Base-by-base conservation (phyloP, 1,140 invertebrate genomes). In the Lepidurus couesii region DNA sequence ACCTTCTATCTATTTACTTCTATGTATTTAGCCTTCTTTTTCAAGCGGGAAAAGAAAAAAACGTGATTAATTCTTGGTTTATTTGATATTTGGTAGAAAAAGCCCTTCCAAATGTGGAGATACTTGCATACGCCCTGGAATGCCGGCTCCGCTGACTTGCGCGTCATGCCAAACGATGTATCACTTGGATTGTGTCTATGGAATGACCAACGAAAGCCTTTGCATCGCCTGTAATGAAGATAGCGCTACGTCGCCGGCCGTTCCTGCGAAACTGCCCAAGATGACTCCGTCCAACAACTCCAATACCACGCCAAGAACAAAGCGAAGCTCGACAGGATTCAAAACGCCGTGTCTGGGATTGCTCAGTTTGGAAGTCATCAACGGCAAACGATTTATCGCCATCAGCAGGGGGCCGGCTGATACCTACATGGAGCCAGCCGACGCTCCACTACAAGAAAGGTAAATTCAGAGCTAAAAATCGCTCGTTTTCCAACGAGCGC, bases 301-400 rank as follows among this genome's bases (percentile, higher is more conserved):
- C 13, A 65, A 21, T 21, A 65, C 6, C 13, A 16, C n/a, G 53
- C 13, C 53, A 4, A 13, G 53, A 16, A 7, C 53, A 7, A 65
- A 65, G 13, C 16, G 21, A 65, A 13, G 53, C 21, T 65, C 53
- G 1, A 65, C 53, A 65, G 53, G 53, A 65, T 13, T 65, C 16
- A 65, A 16, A 65, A 65, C 53, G 53, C 76, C 44, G 8, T 45
- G 21, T 24, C 76, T 26, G 16, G 44, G 42, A 16, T 45, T 77
- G 44, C 78, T 75, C 43, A 73, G 75, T 34, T 47, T 79, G 73
- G 78, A 79, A 42, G 26, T 79, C 42, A 74, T 79, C n/a, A 75
- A 75, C 21, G 78, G 78, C 9, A 79, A 79, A 26, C 78, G 78
- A 11, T 79, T 79, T 43, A 75, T 79, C 44, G 74, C 78, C 16